Base-by-base conservation (phyloP, 2,888 invertebrate genomes). In the Pegoplata infirma region DNA sequence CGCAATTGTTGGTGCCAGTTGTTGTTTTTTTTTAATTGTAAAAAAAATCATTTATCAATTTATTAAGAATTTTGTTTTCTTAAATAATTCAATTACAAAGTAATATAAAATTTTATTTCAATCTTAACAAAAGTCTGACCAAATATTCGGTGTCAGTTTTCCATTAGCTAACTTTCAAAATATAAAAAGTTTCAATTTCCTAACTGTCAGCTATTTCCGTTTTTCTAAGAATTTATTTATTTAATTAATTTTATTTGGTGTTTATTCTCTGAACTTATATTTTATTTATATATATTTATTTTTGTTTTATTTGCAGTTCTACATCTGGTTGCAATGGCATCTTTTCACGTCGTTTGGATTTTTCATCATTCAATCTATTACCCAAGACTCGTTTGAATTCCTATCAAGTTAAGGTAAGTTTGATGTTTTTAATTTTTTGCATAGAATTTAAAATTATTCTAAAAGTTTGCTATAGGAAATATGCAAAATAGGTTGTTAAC, bases 371-470 rank as follows among this genome's bases (percentile, higher is more conserved):
- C 93, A 97, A 97, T 90, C 93, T 94, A 84, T 93, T 99, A 87
- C 98, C 98, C 83, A 94, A 94, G 90, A 95, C 97, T 90, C 98
- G 98, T 92, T 94, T 98, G 89, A 99, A 99, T 92, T 98, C 98
- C 87, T 98, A 98, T 92, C 98, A 98, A 92, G 98, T 99, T 90
- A 98, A 98, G 96, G 97, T 97, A 92, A 92, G 93, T 88, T n/a
- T n/a, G n/a, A n/a, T 40, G 36, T n/a, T n/a, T 40, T n/a, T 21
- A 21, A 10, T 51, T 21, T n/a, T 51, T 51, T 23, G 2, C 23
- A 23, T 47, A 10, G 19, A 47, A 47, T 10, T 40, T 40, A 10
- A n/a, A n/a, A 25, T 25, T 25, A 6, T 5, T 46, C 6, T 3
- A 21, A 40, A 0, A 10, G 0, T 49, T 49, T 49, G 12, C 21